Evolutionary conservation across 2,797 vertebrate species (phyloP).

Genomic region (Masticophis lateralis): DNA sequence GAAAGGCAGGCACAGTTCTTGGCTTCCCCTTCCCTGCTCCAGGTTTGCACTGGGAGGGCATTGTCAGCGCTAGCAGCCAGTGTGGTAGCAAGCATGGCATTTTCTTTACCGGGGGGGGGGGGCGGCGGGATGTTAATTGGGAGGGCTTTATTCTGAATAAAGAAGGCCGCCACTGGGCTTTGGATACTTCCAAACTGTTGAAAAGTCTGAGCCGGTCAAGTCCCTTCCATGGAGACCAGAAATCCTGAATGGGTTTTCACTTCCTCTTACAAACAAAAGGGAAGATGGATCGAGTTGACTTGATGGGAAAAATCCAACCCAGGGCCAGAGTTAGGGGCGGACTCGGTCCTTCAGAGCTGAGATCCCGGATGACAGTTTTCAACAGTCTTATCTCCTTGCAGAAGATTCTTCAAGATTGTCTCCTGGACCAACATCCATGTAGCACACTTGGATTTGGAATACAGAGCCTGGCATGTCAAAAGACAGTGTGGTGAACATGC

Average conservation of each 20-base stretch:
- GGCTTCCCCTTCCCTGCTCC: slow-evolving; percentile 39
- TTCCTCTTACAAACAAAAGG: slow-evolving; percentile 67
- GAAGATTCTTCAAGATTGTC: slow-evolving; percentile 33
- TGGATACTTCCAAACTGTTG: slow-evolving; percentile 42
- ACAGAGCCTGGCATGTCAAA: background rate
- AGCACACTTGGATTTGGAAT: background rate
- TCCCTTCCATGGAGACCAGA: slow-evolving; percentile 42
- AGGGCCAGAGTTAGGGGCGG: slow-evolving; percentile 60
- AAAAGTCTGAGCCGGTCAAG: background rate
- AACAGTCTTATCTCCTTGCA: slow-evolving; percentile 26
- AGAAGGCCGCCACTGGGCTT: slow-evolving; percentile 48
- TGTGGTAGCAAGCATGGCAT: slow-evolving; percentile 25
- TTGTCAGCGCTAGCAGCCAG: slow-evolving; percentile 53
- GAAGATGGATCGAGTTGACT: slow-evolving; percentile 69
- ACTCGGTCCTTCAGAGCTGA: slow-evolving; percentile 23
- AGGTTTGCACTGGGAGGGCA: slow-evolving; percentile 53
- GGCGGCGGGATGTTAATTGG: slow-evolving; percentile 71
- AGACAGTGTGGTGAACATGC: background rate
- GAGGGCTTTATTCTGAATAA: slow-evolving; percentile 69
- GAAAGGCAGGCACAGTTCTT: slow-evolving; percentile 9
- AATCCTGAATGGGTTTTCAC: slow-evolving; percentile 57
- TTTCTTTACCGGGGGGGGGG: slow-evolving; percentile 48
- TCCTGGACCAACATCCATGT: background rate
- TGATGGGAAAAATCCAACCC: slow-evolving; percentile 62
- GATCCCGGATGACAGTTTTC: slow-evolving; percentile 31